phyloP scores from a whole-genome alignment of 2,113 vertebrate genomes.

The Aspiorhynchus laticeps region DNA sequence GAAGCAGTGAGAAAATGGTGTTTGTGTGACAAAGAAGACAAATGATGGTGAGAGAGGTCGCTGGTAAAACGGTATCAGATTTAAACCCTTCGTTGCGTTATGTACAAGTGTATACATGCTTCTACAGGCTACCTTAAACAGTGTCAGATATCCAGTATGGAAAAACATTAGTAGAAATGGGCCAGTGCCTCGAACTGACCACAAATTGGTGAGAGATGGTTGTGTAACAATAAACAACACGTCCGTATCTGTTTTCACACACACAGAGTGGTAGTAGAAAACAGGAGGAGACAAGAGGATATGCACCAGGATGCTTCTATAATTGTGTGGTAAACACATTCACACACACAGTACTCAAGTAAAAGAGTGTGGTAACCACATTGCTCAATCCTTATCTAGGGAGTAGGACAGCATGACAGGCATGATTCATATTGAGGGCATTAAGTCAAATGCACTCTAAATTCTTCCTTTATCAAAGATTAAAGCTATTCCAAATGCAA shows the following conservation, averaged over 20 bases:
- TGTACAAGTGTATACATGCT: conserved; percentile 20
- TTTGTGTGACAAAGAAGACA: conserved; percentile 20
- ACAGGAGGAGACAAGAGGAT: conserved; percentile 66
- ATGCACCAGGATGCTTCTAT: conserved; percentile 70
- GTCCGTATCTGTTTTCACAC: conserved; percentile 51
- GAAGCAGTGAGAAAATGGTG: conserved; percentile 17
- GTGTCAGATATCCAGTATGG: conserved; percentile 30
- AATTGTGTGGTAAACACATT: conserved; percentile 57
- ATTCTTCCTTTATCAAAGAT: conserved; percentile 1
- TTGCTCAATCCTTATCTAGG: conserved; percentile 52
- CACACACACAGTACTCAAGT: conserved; percentile 42
- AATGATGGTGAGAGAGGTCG: conserved; percentile 17
- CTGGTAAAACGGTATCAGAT: background rate
- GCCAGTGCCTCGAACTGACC: background rate
- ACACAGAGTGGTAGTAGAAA: conserved; percentile 54
- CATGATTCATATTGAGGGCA: background rate
- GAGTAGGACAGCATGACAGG: conserved; percentile 16
- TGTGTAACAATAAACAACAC: conserved; percentile 42
- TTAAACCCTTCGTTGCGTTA: background rate
- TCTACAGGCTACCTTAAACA: conserved; percentile 9
- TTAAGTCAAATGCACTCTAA: background rate
- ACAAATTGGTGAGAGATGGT: conserved; percentile 30
- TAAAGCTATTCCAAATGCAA: background rate
- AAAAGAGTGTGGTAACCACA: conserved; percentile 33
- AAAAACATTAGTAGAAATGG: conserved; percentile 18